Evolutionary conservation across 1,140 invertebrate genomes (phyloP), one percentile per base, ranked within the genome.

Genomic region (Neodiprion fabricii): DNA sequence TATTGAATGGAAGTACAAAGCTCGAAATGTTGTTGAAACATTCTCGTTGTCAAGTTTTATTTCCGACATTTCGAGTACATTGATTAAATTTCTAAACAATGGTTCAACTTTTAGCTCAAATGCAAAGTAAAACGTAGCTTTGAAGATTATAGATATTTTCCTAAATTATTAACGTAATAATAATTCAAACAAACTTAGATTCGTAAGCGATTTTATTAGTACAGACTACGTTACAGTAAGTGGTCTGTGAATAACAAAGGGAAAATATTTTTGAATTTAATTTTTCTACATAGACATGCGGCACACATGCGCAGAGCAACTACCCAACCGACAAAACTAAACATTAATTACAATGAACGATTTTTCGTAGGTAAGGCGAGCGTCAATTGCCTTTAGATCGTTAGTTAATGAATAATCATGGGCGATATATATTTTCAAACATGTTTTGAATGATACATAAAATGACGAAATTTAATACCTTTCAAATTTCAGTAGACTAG

Each of bases 281-380:
- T 61, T 61, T 40, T 40, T 61, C n/a, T 14, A 61, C n/a, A 61
- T 17, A 61, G 53, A 61, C 53, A 61, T 61, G 53, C 53, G 53
- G 53, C 53, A 61, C 53, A 61, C 53, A 61, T 61, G 53, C 53
- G 53, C 53, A 61, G 53, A 61, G 53, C 53, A 61, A 61, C 53
- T 17, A 61, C 53, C 53, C 53, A 61, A 61, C 53, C 53, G 53
- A 61, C 53, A 14, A 40, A 40, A 40, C 28, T 14, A 61, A 61
- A 61, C 9, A 17, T 61, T 9, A 9, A 61, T 61, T 0, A 17
- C n/a, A 61, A 61, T 17, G 53, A 61, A 61, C 9, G 11, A 17
- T 61, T 61, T 17, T 61, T 17, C 53, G 9, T 17, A 11, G 4
- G 53, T 9, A 17, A 14, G 5, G 53, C n/a, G 53, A 61, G n/a